Conservation (phyloP, 2,888 invertebrate genomes). For the Sinhomidia bicolor region DNA sequence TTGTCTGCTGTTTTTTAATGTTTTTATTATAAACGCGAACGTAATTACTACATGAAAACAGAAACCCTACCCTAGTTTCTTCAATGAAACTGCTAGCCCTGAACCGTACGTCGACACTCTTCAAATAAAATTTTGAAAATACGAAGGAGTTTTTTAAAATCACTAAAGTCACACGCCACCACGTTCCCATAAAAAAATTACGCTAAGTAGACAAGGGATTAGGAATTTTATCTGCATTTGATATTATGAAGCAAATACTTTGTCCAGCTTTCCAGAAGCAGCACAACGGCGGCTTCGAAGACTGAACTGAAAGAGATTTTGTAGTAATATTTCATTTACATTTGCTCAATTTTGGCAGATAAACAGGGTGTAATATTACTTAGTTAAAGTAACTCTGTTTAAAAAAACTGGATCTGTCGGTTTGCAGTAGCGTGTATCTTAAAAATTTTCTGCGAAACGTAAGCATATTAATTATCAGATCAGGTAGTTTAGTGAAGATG, state of each 20-base stretch:
- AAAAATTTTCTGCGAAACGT: neutral
- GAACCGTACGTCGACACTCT: neutral
- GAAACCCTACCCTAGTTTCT: neutral
- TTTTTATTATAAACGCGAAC: slow-evolving; percentile 5
- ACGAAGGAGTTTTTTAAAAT: neutral
- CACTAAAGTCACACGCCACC: too few relatives aligned
- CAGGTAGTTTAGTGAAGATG: neutral
- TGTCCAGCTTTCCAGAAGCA: neutral
- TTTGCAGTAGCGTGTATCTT: neutral
- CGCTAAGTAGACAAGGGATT: neutral
- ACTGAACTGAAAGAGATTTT: neutral
- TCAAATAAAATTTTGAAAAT: neutral
- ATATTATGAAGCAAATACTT: neutral
- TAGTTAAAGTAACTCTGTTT: neutral
- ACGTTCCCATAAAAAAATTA: too few relatives aligned
- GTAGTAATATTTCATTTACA: neutral
- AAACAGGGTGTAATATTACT: neutral
- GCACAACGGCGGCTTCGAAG: neutral
- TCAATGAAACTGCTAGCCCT: neutral
- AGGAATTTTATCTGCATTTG: neutral
- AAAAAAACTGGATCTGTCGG: slow-evolving; percentile 11
- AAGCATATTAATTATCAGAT: neutral
- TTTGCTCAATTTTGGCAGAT: neutral
- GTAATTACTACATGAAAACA: neutral
- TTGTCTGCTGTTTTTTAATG: slow-evolving; percentile 10